phyloP scores from a whole-genome alignment of 2,888 invertebrate genomes.

The Megastigmus dorsalis region DNA sequence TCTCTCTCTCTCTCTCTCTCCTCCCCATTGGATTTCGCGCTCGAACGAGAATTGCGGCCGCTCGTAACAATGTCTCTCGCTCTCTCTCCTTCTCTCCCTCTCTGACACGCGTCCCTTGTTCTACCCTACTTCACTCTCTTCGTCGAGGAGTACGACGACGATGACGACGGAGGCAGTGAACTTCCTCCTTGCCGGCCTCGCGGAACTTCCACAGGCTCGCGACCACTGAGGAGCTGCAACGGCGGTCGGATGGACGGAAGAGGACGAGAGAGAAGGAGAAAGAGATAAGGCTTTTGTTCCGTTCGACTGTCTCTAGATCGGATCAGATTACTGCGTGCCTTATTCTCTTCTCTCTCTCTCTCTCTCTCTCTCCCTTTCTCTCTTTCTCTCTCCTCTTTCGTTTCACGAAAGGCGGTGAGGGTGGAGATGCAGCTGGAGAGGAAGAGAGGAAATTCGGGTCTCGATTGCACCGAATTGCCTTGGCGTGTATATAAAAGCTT shows the following conservation, averaged over 20 bases:
- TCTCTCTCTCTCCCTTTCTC: too few relatives aligned
- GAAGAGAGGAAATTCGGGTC: slow-evolving; percentile 62
- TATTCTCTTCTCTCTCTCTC: too few relatives aligned
- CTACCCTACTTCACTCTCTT: slow-evolving; percentile 15
- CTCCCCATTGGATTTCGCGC: slow-evolving; percentile 35
- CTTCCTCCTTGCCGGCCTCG: background rate
- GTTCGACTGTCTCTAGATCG: slow-evolving; percentile 61
- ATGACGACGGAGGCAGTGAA: background rate
- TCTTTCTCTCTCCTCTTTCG: too few relatives aligned
- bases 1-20: background rate
- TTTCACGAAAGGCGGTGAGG: too few relatives aligned
- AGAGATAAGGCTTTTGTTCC: slow-evolving; percentile 64
- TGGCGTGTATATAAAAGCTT: slow-evolving; percentile 60
- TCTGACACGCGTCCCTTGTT: slow-evolving; percentile 10
- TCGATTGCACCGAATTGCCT: slow-evolving; percentile 66
- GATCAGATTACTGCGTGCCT: slow-evolving; percentile 66
- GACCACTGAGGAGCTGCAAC: background rate
- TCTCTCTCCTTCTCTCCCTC: slow-evolving; percentile 1
- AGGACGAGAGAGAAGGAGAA: slow-evolving; percentile 1
- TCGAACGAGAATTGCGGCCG: slow-evolving; percentile 57
- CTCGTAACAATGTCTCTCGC: slow-evolving; percentile 64
- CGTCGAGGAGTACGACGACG: background rate
- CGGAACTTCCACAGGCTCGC: background rate
- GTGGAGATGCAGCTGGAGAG: slow-evolving; percentile 17
- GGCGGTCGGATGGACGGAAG: background rate